Percentiles rank a stretch among this genome's conserved stretches.
phyloP scores from a whole-genome alignment of 2,888 invertebrate species.

The Drosophila paranaensis region DNA sequence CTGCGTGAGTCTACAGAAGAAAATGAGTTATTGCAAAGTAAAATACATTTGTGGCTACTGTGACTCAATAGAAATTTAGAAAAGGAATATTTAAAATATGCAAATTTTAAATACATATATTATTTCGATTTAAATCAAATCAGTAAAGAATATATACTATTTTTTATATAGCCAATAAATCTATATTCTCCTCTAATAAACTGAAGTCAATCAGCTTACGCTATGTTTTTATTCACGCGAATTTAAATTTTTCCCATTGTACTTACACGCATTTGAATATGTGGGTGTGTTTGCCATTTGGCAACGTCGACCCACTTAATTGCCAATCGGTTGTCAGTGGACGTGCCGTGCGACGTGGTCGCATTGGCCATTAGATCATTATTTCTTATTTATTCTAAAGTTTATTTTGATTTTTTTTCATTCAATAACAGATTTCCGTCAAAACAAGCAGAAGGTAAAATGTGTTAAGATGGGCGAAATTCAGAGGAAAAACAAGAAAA shows the following conservation, averaged over 20 bases:
- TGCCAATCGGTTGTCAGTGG: slow-evolving; percentile 50
- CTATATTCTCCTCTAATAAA: background rate
- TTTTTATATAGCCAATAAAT: background rate
- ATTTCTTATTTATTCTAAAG: slow-evolving; percentile 13
- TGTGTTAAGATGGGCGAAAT: slow-evolving; percentile 16
- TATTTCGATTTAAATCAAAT: background rate
- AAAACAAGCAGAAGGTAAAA: slow-evolving; percentile 55
- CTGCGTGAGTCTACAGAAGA: slow-evolving; percentile 11
- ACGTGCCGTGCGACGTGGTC: slow-evolving; percentile 30
- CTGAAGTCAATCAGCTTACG: background rate
- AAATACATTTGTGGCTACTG: slow-evolving; percentile 5
- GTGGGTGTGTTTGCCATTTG: slow-evolving; percentile 22
- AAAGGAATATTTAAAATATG: background rate
- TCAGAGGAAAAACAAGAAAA: slow-evolving; percentile 53
- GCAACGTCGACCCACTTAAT: slow-evolving; percentile 60
- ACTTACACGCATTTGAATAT: too few relatives aligned
- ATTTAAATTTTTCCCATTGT: background rate
- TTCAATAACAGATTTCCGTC: slow-evolving; percentile 66
- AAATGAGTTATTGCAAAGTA: slow-evolving; percentile 12
- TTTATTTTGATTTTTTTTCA: slow-evolving; percentile 12
- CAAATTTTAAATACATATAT: background rate
- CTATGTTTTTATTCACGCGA: background rate
- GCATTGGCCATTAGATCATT: slow-evolving; percentile 64
- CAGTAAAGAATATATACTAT: background rate
- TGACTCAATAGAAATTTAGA: background rate